phyloP scores from a whole-genome alignment of 2,797 vertebrate genomes.

The Gymnodraco acuticeps region DNA sequence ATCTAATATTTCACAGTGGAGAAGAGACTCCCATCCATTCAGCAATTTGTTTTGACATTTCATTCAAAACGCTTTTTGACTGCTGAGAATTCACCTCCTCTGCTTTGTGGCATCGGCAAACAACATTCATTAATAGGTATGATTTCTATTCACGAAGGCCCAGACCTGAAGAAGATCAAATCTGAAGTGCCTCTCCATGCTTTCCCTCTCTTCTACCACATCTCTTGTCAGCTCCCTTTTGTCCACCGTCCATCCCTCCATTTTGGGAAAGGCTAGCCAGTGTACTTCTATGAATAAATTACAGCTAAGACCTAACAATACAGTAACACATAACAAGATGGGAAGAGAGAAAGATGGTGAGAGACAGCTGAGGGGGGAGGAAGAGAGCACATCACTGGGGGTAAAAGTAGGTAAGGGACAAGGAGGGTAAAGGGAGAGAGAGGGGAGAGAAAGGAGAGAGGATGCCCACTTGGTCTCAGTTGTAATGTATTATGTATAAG shows the following conservation, averaged over 20 bases:
- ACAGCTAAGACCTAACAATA: constrained; percentile 46
- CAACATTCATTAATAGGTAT: constrained; percentile 29
- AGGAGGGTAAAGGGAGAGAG: neutral
- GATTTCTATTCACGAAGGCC: constrained; percentile 31
- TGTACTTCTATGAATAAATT: constrained; percentile 62
- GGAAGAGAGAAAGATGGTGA: constrained; percentile 19
- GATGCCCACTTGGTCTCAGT: constrained; percentile 65
- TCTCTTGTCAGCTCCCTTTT: constrained; percentile 36
- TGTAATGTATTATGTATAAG: constrained; percentile 81
- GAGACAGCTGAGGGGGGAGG: constrained; percentile 7
- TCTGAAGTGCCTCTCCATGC: constrained; percentile 11
- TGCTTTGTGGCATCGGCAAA: neutral
- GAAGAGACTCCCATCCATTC: constrained; percentile 1
- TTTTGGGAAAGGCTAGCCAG: constrained; percentile 40
- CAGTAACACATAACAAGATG: constrained; percentile 30
- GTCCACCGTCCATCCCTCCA: constrained; percentile 43
- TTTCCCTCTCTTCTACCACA: neutral
- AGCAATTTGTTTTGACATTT: constrained; percentile 10
- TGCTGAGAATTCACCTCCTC: constrained; percentile 11
- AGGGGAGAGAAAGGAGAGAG: constrained; percentile 7
- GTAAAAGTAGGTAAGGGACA: constrained; percentile 29
- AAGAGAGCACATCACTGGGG: constrained; percentile 20
- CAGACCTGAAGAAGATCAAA: constrained; percentile 13
- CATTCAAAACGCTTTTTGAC: neutral
- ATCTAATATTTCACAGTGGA: constrained; percentile 6